phyloP scores from a whole-genome alignment of 2,888 invertebrate genomes.

The Rutpela maculata region DNA sequence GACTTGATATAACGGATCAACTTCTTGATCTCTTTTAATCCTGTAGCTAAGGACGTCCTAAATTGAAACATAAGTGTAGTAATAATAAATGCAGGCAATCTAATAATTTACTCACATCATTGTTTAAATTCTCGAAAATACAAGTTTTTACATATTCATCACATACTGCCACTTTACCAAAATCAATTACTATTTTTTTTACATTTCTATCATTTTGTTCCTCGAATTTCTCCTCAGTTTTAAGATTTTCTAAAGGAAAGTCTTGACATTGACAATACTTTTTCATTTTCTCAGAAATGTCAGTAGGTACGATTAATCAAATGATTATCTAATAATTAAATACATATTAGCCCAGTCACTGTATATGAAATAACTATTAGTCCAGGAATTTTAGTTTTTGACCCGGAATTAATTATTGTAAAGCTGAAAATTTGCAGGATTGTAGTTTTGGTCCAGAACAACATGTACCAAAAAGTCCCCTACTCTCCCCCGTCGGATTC shows the following conservation, averaged over 20 bases:
- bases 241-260: not conserved
- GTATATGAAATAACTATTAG: no score
- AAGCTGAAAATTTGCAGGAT: no score
- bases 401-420: no score
- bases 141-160: slow-evolving; percentile 40
- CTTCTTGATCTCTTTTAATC: slow-evolving; percentile 44
- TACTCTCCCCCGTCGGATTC: no score
- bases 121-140: slow-evolving; percentile 38
- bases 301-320: not conserved
- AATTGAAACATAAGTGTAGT: not conserved
- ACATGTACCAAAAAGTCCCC: no score
- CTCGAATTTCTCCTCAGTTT: not conserved
- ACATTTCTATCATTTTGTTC: not conserved
- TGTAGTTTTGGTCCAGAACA: no score
- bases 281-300: slow-evolving; percentile 22
- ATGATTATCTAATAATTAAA: no score
- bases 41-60: slow-evolving; percentile 46
- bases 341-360: no score
- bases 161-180: slow-evolving; percentile 51
- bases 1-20: slow-evolving; percentile 65
- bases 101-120: slow-evolving; percentile 32
- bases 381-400: no score
- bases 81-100: not conserved
- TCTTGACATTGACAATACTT: not conserved
- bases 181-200: slow-evolving; percentile 38